Evolutionary conservation across 2,113 vertebrate species (phyloP), one percentile per base, ranked within the genome.

Genomic region (Columbina picui): DNA sequence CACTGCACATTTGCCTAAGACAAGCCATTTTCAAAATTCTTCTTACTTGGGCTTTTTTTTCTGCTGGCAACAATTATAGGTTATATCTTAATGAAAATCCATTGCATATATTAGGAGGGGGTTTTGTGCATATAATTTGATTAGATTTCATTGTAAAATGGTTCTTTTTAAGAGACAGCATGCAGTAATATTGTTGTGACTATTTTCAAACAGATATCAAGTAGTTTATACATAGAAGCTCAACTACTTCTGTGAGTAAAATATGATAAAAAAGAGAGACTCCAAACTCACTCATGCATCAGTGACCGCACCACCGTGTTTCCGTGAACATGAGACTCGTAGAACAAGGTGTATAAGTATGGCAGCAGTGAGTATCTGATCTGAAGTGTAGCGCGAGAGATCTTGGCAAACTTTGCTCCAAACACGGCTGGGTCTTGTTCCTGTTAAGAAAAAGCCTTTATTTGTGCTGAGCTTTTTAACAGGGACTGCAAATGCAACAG

Each of bases 341-440:
- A 99, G 98, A 99, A 99, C 53, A 99, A 97, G 3, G 98, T 99
- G 96, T 99, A 98, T 11, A 99, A 97, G 96, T 98, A 99, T 3
- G 99, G 99, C 96, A 99, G 98, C 53, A 99, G 97, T 2, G 98
- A 99, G 96, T 99, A 99, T 77, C 98, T 98, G 94, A 99, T 99
- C 82, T 6, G 98, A 89, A 99, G 98, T 5, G 98, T 97, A 47
- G 98, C 97, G 47, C 90, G 98, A 38, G 98, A 97, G 73, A 96
- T 98, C 16, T 93, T 27, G 80, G 99, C 97, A 93, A 99, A 97
- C 50, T 95, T 55, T 6, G 88, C 26, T 34, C 99, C 98, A 16
- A 97, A 99, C 6, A 5, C 81, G 0, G 98, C 98, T 59, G 98
- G 98, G 94, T 99, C 99, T 97, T 99, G 98, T 67, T 97, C 93